Evolutionary conservation across 2,888 invertebrate species (phyloP).

Genomic region (Epiblema foenella): DNA sequence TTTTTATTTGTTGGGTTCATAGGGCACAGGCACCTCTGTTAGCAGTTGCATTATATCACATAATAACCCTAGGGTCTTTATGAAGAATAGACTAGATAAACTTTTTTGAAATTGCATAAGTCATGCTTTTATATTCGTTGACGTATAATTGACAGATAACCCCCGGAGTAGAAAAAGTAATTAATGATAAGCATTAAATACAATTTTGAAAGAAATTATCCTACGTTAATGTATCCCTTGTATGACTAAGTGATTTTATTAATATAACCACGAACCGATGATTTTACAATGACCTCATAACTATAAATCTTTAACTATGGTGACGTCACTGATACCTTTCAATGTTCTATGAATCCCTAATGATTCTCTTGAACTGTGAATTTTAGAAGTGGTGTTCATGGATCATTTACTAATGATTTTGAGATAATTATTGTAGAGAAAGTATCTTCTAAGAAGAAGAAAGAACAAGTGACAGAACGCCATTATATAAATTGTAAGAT

Average conservation of each 20-base stretch:
- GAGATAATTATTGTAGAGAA: not conserved
- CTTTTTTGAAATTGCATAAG: too few relatives aligned
- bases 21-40: too few relatives aligned
- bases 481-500: too few relatives aligned
- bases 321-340: constrained; percentile 18
- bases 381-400: not conserved
- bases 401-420: constrained; percentile 6
- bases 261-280: not conserved
- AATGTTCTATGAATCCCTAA: constrained; percentile 10
- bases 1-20: too few relatives aligned
- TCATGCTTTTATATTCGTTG: too few relatives aligned
- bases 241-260: constrained; percentile 6
- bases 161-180: too few relatives aligned
- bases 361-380: not conserved
- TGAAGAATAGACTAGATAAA: too few relatives aligned
- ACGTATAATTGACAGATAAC: too few relatives aligned
- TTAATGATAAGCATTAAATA: too few relatives aligned
- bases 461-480: not conserved
- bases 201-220: not conserved
- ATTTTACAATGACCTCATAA: constrained; percentile 3
- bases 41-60: too few relatives aligned
- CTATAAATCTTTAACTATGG: constrained; percentile 5
- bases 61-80: too few relatives aligned
- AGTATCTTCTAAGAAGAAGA: not conserved
- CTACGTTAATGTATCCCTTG: not conserved